Conservation (phyloP, 2,797 vertebrate species). For the Uromys caudimaculatus region DNA sequence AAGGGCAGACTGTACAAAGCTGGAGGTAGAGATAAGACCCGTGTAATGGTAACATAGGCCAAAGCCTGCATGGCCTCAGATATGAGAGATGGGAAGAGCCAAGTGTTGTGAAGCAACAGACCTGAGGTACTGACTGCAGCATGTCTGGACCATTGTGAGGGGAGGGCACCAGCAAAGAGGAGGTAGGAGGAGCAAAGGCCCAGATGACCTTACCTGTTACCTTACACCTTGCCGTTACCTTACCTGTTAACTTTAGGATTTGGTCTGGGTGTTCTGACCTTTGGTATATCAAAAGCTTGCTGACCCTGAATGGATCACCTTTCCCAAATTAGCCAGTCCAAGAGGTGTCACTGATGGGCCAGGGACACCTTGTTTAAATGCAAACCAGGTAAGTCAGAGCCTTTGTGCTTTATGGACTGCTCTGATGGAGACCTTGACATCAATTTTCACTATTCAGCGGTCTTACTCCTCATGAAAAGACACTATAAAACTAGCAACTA, state of each 20-base stretch:
- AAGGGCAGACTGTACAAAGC: background rate
- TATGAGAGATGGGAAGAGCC: background rate
- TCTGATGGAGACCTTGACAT: background rate
- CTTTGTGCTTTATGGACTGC: background rate
- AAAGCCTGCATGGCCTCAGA: background rate
- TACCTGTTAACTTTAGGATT: background rate
- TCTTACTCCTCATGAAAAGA: background rate
- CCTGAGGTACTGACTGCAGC: background rate
- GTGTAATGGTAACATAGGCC: background rate
- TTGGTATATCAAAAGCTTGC: background rate
- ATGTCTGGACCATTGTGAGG: background rate
- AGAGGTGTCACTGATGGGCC: background rate
- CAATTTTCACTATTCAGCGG: background rate
- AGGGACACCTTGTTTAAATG: background rate
- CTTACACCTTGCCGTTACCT: too few species aligned
- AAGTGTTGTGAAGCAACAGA: background rate
- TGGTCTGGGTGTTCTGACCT: constrained; percentile 30
- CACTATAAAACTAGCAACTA: background rate
- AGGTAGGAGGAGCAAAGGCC: background rate
- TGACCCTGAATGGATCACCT: background rate
- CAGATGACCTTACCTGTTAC: background rate
- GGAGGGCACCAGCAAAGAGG: background rate
- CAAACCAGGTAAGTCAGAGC: background rate
- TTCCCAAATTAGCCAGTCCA: background rate
- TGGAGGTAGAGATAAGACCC: background rate